Evolutionary conservation across 2,797 vertebrate genomes (phyloP), one percentile per base, ranked within the genome.

Genomic region (Xyrichtys novacula): DNA sequence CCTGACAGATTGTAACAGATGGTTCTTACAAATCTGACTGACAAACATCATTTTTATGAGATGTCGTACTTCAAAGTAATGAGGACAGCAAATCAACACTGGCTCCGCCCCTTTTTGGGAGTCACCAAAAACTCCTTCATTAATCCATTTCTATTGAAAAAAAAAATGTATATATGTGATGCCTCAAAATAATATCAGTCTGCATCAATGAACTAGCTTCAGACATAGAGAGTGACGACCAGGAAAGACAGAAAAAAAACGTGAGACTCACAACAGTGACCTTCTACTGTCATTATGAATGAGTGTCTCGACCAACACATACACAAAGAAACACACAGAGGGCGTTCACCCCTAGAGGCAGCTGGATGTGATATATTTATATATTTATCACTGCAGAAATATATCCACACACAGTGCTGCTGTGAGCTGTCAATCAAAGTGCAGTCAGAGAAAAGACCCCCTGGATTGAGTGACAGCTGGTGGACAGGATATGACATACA

Each of bases 391-490:
- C 22, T 12, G 59, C 48, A 62, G 26, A 58, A 39, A 71, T 40
- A 60, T 29, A 69, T 8, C 58, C 43, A 70, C 36, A 63, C 53
- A 63, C 12, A 59, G 47, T 44, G 42, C 53, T n/a, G 40, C 65
- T 76, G 58, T 14, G 60, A 74, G 78, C 85, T 75, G 88, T 87
- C 88, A 89, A 58, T 84, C 83, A 74, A 58, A 11, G 8, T 46
- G 64, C 56, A 74, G 59, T 84, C 38, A 23, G 46, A 38, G 42
- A 38, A 29, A 43, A 81, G 57, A 74, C 75, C 75, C 69, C 82
- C 78, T 68, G 76, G 40, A 67, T 61, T 89, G 88, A 91, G 60
- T 88, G 89, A 89, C 89, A 89, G 87, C 81, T 88, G 79, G 74
- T 73, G 77, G 75, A 88, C 87, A 83, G 76, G 83, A 90, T 76